Percentiles rank a stretch among this genome's conserved stretches.
phyloP scores from a whole-genome alignment of 2,888 invertebrate genomes.

The Phoenoteleia sp. region DNA sequence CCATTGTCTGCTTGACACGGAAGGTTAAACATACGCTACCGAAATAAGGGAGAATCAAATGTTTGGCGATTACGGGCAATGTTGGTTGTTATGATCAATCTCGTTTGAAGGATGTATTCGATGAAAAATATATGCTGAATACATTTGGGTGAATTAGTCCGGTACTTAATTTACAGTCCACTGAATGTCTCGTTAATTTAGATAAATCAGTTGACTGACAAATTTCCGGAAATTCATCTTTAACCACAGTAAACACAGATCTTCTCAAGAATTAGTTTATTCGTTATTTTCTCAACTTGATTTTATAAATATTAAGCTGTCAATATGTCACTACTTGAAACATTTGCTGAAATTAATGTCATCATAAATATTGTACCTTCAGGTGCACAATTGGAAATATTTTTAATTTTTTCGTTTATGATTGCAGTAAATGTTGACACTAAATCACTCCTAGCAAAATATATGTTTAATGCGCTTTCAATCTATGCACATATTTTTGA shows the following conservation, averaged over 20 bases:
- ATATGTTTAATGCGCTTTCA: constrained; percentile 44
- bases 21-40: constrained; percentile 62
- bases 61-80: constrained; percentile 26
- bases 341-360: constrained; percentile 21
- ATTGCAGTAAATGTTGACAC: constrained; percentile 23
- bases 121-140: constrained; percentile 42
- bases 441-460: constrained; percentile 42
- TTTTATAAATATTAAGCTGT: not conserved
- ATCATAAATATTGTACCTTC: constrained; percentile 1
- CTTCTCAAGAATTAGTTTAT: not conserved
- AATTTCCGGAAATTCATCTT: not conserved
- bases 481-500: constrained; percentile 66
- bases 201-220: not conserved
- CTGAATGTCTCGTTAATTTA: constrained; percentile 38
- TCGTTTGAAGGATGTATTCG: constrained; percentile 16
- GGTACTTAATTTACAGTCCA: constrained; percentile 8
- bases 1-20: constrained; percentile 53
- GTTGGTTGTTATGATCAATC: constrained; percentile 38
- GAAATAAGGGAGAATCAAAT: constrained; percentile 43
- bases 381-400: not conserved
- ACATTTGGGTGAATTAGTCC: not conserved
- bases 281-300: not conserved
- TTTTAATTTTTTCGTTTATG: constrained; percentile 17
- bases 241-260: not conserved
- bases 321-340: constrained; percentile 6